Percentiles rank a stretch among this genome's conserved stretches.
Evolutionary conservation across 2,888 invertebrate genomes (phyloP).

Genomic region (Folsomia candida): DNA sequence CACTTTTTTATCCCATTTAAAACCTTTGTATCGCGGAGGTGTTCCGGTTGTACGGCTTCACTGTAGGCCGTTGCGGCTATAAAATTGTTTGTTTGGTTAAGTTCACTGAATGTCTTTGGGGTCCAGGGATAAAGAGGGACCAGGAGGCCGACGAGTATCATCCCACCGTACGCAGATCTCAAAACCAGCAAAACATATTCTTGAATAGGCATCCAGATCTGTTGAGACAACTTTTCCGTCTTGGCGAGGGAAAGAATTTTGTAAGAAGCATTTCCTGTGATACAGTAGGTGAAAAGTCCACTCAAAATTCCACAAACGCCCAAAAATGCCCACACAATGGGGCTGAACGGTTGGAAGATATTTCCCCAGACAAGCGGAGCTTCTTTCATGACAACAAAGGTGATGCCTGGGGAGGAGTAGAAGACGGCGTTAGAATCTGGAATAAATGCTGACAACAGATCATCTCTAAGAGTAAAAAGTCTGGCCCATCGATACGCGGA

Average conservation of each 20-base stretch:
- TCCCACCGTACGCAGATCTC: constrained; percentile 17
- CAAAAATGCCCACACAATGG: not conserved
- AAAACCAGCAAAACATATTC: no score
- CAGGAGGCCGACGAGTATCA: constrained; percentile 25
- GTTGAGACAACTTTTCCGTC: no score
- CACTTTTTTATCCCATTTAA: constrained; percentile 21
- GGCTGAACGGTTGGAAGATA: constrained; percentile 19
- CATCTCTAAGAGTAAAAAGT: constrained; percentile 14
- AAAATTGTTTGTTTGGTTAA: constrained; percentile 24
- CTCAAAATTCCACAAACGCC: not conserved
- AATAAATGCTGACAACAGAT: constrained; percentile 24
- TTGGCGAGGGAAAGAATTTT: no score
- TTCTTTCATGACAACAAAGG: constrained; percentile 22
- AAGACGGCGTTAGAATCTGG: constrained; percentile 22
- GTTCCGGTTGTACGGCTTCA: constrained; percentile 8
- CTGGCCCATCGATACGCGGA: constrained; percentile 1
- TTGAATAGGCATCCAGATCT: no score
- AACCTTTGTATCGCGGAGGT: constrained; percentile 10
- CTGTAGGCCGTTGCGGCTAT: constrained; percentile 14
- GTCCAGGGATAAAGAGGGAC: constrained; percentile 21
- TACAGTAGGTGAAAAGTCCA: no score
- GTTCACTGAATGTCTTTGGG: constrained; percentile 20
- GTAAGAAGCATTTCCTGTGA: no score
- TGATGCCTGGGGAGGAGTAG: constrained; percentile 26
- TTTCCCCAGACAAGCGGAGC: constrained; percentile 19